Base-by-base conservation (phyloP, 2,888 invertebrate species). In the Sminthurinus aureus region DNA sequence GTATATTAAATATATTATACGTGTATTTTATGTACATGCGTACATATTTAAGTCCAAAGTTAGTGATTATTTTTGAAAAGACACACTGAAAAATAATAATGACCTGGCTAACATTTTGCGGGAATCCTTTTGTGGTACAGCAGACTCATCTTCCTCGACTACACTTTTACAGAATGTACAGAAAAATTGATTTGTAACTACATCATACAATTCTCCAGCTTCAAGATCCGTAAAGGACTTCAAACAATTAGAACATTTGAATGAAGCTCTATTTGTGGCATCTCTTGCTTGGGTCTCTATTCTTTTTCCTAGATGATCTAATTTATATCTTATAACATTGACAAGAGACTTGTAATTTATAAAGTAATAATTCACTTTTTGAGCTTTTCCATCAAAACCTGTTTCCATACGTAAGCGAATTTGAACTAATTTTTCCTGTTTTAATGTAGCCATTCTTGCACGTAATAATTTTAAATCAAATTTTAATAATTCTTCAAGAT, bases 151-250 rank as follows among this genome's bases (percentile, higher is more conserved):
- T 90, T 98, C 98, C 90, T 97, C 96, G 0, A 98, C 98, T 0
- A 95, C 93, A 90, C 94, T 94, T 83, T 94, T 93, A 90, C 98
- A 98, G 90, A 93, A 96, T 82, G 97, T 98, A 91, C 98, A 97
- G 76, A 95, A 93, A 90, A 97, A 96, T 90, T 96, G 96, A 89
- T 94, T 93, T 0, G 95, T 95, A 89, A 93, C 92, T 91, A 94
- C 94, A 90, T 97, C 97, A 85, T 85, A 86, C 12, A 87, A 82
- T 84, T 88, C 88, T 2, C 87, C 89, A 71, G 85, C 87, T 88
- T 98, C 98, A 67, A 98, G 92, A 91, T 98, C 98, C 67, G 98
- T 98, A 90, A 97, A 98, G 0, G 97, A 96, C 91, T 98, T 98
- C 81, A 94, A 93, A 91, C 98, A 98, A 81, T 93, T 93, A 4